Evolutionary conservation across 2,113 vertebrate genomes (phyloP), one percentile per base, ranked within the genome.

Genomic region (Stegostoma tigrinum): DNA sequence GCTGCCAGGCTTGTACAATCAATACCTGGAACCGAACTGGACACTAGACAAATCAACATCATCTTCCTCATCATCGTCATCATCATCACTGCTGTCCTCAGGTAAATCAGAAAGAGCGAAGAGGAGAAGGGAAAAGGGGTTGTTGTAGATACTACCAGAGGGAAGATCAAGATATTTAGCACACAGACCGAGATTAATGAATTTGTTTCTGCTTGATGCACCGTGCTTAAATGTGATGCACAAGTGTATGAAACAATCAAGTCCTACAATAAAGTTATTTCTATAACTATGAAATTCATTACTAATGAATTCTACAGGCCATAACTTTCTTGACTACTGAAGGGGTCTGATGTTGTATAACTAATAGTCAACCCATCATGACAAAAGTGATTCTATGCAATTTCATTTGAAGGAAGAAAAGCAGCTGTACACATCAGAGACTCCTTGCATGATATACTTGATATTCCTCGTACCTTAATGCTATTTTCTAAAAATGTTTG

Each of bases 11-110:
- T 96, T 96, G 96, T 96, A 97, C 96, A 96, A 97, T 95, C 83
- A 97, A 98, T 99, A 99, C 99, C 99, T 99, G 98, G 98, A 99
- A 98, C 98, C 99, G 99, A 99, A 99, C 96, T 98, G 98, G 98
- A 99, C 98, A 98, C 97, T 98, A 98, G 98, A 97, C 98, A 99
- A 99, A 98, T 99, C 99, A 95, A 95, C 94, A 98, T 98, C 98
- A 97, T 98, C 97, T 97, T 96, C 93, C 93, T 94, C 94, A 12
- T 96, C 98, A 91, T 97, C 97, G 80, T 98, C 98, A 96, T 97
- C 97, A 64, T 97, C 97, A 78, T 98, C 98, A 97, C 98, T 98
- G 98, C 98, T 99, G 97, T 98, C 98, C 97, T 98, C 99, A 98
- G 98, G 98, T 97, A 98, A 97, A 97, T 99, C 98, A 97, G 99